Percentiles rank a stretch among this genome's conserved stretches.
Evolutionary conservation across 1,140 invertebrate genomes (phyloP).

Genomic region (Gryon sp.): DNA sequence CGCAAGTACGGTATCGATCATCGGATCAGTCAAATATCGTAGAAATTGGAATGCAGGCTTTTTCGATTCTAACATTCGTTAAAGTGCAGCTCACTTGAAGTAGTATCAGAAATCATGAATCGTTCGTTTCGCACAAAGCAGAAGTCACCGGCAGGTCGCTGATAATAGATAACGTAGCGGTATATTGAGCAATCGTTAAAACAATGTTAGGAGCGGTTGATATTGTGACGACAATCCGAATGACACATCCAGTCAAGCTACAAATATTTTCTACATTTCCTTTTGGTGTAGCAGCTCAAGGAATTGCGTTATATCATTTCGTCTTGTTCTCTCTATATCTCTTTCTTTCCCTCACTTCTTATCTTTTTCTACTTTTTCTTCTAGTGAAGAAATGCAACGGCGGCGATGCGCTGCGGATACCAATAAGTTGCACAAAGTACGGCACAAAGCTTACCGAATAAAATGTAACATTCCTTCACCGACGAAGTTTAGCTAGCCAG

Average conservation of each 20-base stretch:
- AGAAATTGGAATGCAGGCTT: neutral
- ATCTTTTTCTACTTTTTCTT: too few relatives aligned
- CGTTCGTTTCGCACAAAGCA: neutral
- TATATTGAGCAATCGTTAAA: slow-evolving; percentile 39
- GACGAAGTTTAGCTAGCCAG: slow-evolving; percentile 19
- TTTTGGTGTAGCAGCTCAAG: slow-evolving; percentile 11
- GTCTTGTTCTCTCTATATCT: too few relatives aligned
- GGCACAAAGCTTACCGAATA: slow-evolving; percentile 25
- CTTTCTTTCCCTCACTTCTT: too few relatives aligned
- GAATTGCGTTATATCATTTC: slow-evolving; percentile 42
- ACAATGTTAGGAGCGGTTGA: slow-evolving; percentile 43
- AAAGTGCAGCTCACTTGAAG: slow-evolving; percentile 11
- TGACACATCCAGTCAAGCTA: slow-evolving; percentile 24
- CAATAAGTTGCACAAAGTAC: slow-evolving; percentile 29
- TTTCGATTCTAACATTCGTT: slow-evolving; percentile 2
- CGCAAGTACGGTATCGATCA: slow-evolving; percentile 19
- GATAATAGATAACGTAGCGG: slow-evolving; percentile 40
- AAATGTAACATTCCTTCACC: slow-evolving; percentile 26
- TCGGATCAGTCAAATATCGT: neutral
- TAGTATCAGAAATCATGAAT: slow-evolving; percentile 7
- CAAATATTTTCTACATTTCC: slow-evolving; percentile 44
- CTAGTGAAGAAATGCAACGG: slow-evolving; percentile 36
- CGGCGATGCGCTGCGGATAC: slow-evolving; percentile 2
- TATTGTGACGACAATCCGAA: slow-evolving; percentile 40
- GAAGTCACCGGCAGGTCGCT: slow-evolving; percentile 16